Evolutionary conservation across 2,113 vertebrate species (phyloP), one percentile per base, ranked within the genome.

Genomic region (Cheirogaleus medius): DNA sequence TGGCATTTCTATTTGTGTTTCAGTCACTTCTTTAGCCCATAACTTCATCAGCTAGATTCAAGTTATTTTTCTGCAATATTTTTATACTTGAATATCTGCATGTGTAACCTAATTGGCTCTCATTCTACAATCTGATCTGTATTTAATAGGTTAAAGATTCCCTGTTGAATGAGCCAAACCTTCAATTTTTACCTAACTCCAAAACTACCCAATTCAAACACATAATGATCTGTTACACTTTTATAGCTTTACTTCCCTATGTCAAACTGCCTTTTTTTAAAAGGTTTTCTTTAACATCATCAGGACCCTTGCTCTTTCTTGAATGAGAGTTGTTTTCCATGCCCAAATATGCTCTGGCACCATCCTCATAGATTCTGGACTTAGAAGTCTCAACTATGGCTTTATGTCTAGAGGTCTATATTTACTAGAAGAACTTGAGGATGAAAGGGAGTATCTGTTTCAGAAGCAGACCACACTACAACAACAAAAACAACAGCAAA

Each of bases 381-480:
- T 49, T 64, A 68, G 13, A 8, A n/a, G 5, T 52, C 32, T 92
- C 52, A 66, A 17, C 6, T 92, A 39, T 84, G 78, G 29, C 37
- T 82, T 84, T 78, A 34, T 39, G 5, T 74, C 27, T 83, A 71
- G 77, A 77, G 71, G 37, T 64, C 32, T 78, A 25, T 86, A 63
- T 90, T 90, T 87, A 74, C 76, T 44, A 63, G 37, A 78, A 89
- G 66, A 94, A 89, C 8, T 44, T 76, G 21, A 80, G 9, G 78
- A 84, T 63, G 23, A 95, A 97, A 93, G 54, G 52, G 7, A 81
- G 9, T 25, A 88, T 94, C 56, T 95, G 39, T 91, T 96, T 97
- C 58, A 84, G 69, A 92, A 95, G 60, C 25, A 76, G 32, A 83
- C 11, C 74, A 95, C 56, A 76, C 5, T 87, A 49, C 80, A 96